Base-by-base conservation (phyloP, 2,888 invertebrate genomes). In the Sesamia inferens region DNA sequence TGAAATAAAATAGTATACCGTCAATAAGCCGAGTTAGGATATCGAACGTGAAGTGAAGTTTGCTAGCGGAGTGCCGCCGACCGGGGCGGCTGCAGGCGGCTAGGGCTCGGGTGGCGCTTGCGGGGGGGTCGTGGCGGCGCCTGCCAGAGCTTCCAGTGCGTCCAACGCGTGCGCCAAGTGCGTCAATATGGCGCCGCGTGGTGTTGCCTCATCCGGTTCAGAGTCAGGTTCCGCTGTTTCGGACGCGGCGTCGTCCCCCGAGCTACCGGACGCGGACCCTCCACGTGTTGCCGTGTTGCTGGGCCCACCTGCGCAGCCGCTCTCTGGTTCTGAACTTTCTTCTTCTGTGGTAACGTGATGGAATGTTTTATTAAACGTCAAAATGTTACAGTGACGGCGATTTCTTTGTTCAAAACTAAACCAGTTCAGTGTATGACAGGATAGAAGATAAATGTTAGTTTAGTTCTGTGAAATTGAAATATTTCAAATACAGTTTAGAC, bases 251-350 rank as follows among this genome's bases (percentile, higher is more conserved):
- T 87, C 70, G 71, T 77, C 57, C 69, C 82, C 55, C 66, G 69
- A 80, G 76, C 77, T 88, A 81, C 77, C 89, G 13, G 74, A 84
- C 31, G 72, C 83, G 71, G 81, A 87, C 55, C 78, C 84, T 75
- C 69, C 86, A 63, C 68, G 83, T 72, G 88, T 87, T 73, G 84
- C 88, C 47, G 84, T 79, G 22, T 79, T 77, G 42, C 81, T 78
- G 44, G 88, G 47, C 67, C 89, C 59, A 79, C 79, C 63, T 22
- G 77, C 39, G 47, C 74, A 66, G 64, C 77, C 74, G 84, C 76
- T 81, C 69, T 93, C 94, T 39, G 90, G 87, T 72, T 92, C 93
- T 0, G 92, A 91, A 16, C 73, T 87, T 48, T 93, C 94, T 58
- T 94, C 94, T 54, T 93, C 94, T 92, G 88, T 51, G 42, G 48